phyloP scores from a whole-genome alignment of 2,888 invertebrate species.

The Strigamia maritima region DNA sequence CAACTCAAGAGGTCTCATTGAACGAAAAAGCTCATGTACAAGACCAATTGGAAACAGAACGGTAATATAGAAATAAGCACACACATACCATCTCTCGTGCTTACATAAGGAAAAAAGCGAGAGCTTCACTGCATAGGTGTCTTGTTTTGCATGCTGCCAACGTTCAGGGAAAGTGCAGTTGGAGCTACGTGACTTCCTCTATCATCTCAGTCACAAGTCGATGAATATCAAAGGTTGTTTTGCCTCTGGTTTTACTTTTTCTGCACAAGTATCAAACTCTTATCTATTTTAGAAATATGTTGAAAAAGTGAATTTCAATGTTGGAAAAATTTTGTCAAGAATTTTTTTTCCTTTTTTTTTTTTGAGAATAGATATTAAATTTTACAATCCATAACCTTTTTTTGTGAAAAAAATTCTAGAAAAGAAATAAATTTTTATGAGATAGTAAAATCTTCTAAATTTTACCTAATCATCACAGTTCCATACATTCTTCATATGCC shows the following conservation, averaged over 20 bases:
- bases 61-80: slow-evolving; percentile 29
- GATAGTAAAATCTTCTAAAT: too few species aligned
- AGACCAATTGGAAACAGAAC: slow-evolving; percentile 31
- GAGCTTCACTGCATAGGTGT: background rate
- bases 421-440: too few species aligned
- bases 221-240: slow-evolving; percentile 30
- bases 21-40: slow-evolving; percentile 30
- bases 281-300: background rate
- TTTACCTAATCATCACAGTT: too few species aligned
- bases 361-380: background rate
- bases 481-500: too few species aligned
- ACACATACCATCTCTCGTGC: background rate
- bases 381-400: too few species aligned
- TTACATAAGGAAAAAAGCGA: background rate
- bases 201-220: slow-evolving; percentile 16
- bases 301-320: background rate
- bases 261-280: slow-evolving; percentile 28
- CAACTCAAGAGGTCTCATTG: slow-evolving; percentile 30
- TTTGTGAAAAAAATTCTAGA: too few species aligned
- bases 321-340: background rate
- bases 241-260: slow-evolving; percentile 17
- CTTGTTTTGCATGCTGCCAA: slow-evolving; percentile 32
- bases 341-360: background rate
- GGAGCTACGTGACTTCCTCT: slow-evolving; percentile 26
- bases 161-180: slow-evolving; percentile 6